phyloP scores from a whole-genome alignment of 2,113 vertebrate species.

The Noturus placidus region DNA sequence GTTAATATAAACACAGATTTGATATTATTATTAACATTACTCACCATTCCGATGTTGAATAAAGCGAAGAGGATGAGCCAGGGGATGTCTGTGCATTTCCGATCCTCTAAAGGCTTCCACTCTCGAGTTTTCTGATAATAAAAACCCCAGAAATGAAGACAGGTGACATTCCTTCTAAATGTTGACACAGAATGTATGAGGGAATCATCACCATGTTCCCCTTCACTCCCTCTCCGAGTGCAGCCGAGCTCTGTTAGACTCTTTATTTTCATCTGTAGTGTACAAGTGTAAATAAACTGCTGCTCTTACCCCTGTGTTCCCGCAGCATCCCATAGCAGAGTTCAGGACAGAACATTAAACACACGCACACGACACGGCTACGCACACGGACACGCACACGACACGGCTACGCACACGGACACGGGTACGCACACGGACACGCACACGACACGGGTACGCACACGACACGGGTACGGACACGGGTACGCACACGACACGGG shows the following conservation, averaged over 20 bases:
- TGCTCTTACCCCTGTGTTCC: slow-evolving; percentile 53
- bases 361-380: not conserved
- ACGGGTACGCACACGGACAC: not conserved
- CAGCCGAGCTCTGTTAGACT: no score
- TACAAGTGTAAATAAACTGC: not conserved
- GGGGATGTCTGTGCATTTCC: slow-evolving; percentile 90
- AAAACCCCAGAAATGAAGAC: not conserved
- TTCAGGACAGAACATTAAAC: not conserved
- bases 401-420: not conserved
- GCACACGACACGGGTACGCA: not conserved
- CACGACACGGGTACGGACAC: not conserved
- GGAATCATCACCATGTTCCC: not conserved
- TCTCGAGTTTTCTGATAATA: slow-evolving; percentile 81
- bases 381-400: no score
- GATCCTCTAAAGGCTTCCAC: slow-evolving; percentile 92
- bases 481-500: not conserved
- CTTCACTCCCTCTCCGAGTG: not conserved
- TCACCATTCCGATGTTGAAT: slow-evolving; percentile 95
- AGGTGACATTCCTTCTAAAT: not conserved
- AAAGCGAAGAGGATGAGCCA: slow-evolving; percentile 88
- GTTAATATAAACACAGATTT: no score
- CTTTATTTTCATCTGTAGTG: not conserved
- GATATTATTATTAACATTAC: not conserved
- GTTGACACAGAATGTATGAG: not conserved
- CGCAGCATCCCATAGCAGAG: slow-evolving; percentile 56